Evolutionary conservation across 1,140 invertebrate species (phyloP), one percentile per base, ranked within the genome.

Genomic region (Aphidius gifuensis): DNA sequence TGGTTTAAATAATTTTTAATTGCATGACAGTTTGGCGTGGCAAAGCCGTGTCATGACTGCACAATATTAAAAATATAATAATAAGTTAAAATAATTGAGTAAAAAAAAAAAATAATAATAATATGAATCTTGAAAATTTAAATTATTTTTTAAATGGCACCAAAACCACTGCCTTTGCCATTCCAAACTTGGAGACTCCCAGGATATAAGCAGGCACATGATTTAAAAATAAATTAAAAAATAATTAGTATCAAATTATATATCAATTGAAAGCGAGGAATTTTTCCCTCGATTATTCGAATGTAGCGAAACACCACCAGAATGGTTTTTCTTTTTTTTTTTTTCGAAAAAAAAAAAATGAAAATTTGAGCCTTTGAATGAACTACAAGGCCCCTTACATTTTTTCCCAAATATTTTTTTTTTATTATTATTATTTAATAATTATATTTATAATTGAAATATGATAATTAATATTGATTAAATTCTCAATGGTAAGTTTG

Each of bases 161-260:
- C 87, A 88, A 89, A 88, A 88, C 87, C 40, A 85, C 83, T 84
- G 84, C 85, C 84, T 82, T 82, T 83, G 83, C 83, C 82, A 84
- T 83, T 83, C 82, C 81, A 83, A 83, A 84, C 81, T 83, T 83
- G 81, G 81, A 82, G 77, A 81, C 74, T 78, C 73, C 79, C 80
- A 81, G 83, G 80, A 82, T 82, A 80, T 82, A 83, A 82, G 80
- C 80, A 83, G 81, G 83, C 83, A 84, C 83, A 55, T 53, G 50
- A 23, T 53, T 53, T n/a, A 53, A 9, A 53, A 53, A 39, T 39
- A 11, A 39, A 39, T 53, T 7, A 5, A 39, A 39, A 21, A 9
- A 7, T 44, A 8, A 8, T 44, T 44, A 8, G 6, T 44, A 44
- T 44, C 9, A 7, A 44, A 44, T 2, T 44, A 44, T 8, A 83